Evolutionary conservation across 2,888 invertebrate genomes (phyloP).

Genomic region (Pseudococcus viburni): DNA sequence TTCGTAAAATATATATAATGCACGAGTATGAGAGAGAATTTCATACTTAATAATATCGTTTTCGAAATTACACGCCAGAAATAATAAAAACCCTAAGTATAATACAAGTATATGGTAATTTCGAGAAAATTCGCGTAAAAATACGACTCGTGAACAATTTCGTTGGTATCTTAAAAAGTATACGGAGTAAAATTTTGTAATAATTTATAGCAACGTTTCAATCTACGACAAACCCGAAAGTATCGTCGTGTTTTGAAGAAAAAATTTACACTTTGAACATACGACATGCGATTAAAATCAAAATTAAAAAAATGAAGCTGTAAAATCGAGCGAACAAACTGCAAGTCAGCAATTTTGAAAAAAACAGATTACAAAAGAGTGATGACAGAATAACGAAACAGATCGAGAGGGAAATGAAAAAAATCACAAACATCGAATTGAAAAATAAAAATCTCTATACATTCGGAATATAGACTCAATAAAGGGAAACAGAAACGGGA

Average conservation of each 20-base stretch:
- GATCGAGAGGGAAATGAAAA: background rate
- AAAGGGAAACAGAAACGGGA: background rate
- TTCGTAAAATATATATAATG: background rate
- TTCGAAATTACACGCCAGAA: background rate
- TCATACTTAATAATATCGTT: background rate
- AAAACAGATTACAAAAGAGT: background rate
- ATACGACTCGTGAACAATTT: background rate
- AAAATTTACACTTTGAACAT: background rate
- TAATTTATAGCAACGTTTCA: background rate
- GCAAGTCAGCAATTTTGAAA: background rate
- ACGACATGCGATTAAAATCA: background rate
- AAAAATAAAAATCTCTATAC: background rate
- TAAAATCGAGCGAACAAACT: background rate
- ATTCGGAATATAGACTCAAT: background rate
- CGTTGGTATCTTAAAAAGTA: background rate
- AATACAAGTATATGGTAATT: background rate
- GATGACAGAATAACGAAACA: background rate
- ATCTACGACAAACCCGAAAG: background rate
- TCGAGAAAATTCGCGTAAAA: background rate
- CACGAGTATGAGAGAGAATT: background rate
- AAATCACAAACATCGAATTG: slow-evolving; percentile 5
- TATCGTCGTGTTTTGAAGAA: background rate
- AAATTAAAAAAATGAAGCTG: background rate
- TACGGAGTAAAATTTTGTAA: background rate
- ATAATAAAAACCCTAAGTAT: background rate